Evolutionary conservation across 2,797 vertebrate genomes (phyloP), one percentile per base, ranked within the genome.

Genomic region (Scolopax rusticola): DNA sequence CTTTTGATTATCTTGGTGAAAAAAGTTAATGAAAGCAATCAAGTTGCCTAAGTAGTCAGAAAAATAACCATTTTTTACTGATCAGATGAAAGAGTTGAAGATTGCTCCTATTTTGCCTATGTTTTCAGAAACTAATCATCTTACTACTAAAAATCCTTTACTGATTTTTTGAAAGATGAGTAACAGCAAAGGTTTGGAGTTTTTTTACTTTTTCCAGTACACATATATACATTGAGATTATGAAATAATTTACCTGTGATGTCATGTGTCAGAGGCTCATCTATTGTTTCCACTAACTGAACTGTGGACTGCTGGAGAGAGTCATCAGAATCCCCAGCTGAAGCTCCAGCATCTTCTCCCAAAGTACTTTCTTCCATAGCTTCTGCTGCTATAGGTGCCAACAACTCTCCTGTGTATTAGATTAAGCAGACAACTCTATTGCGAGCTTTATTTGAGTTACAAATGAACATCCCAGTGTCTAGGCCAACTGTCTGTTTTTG

Each of bases 211-310:
- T 86, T 59, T 56, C 64, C 45, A 63, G 10, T 43, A 60, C 6
- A 64, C 8, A 19, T 10, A 53, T 6, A 40, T 5, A 25, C 2
- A 2, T 30, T 23, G 74, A 36, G 20, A 88, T 38, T 9, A 81
- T 13, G 19, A 33, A 84, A 43, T 68, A 38, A 65, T 85, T 97
- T 98, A 99, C 99, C 99, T 98, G 99, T 98, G 88, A 99, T 99
- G 95, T 99, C 99, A 45, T 99, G 99, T 63, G 99, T 98, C 96
- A 99, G 98, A 79, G 99, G 98, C 80, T 99, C 99, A 61, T 99
- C 99, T 17, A 99, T 99, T 79, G 99, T 99, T 97, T 99, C 99
- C 53, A 99, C 98, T 89, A 99, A 97, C 21, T 99, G 99, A 93
- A 99, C 98, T 28, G 99, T 96, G 13, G 99, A 96, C 96, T 99